phyloP scores from a whole-genome alignment of 2,888 invertebrate genomes.

The Deladenus siricidicola region DNA sequence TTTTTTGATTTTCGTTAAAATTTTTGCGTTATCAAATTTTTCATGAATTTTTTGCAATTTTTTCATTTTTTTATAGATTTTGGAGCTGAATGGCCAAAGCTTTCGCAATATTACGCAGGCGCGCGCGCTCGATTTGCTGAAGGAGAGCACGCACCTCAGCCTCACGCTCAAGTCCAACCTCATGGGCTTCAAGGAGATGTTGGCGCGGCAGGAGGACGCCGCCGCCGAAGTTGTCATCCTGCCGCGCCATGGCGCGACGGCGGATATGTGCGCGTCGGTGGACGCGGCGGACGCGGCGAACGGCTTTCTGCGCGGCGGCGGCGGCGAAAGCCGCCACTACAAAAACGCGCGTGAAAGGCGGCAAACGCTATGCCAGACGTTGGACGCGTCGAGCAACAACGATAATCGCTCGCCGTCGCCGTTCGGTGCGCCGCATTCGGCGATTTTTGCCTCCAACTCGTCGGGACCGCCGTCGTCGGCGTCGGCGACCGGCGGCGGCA shows the following conservation, averaged over 20 bases:
- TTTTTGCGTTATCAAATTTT: background rate
- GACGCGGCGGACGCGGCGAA: slow-evolving; percentile 2
- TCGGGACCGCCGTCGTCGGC: background rate
- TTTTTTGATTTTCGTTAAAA: slow-evolving; percentile 14
- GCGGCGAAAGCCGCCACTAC: background rate
- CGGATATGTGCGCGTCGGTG: too few relatives aligned
- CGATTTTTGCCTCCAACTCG: background rate
- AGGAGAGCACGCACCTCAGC: slow-evolving; percentile 86
- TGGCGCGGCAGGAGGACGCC: slow-evolving; percentile 23
- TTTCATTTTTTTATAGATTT: slow-evolving; percentile 60
- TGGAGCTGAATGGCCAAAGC: slow-evolving; percentile 93
- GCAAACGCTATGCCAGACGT: background rate
- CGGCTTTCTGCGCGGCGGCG: slow-evolving; percentile 2
- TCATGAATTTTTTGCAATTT: too few relatives aligned
- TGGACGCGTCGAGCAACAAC: too few relatives aligned
- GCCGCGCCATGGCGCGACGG: background rate
- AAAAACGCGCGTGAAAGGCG: background rate
- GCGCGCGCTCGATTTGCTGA: slow-evolving; percentile 81
- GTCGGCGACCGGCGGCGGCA: background rate
- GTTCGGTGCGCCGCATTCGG: background rate
- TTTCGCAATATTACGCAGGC: slow-evolving; percentile 85
- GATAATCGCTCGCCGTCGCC: too few relatives aligned
- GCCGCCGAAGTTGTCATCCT: background rate
- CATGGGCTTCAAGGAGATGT: slow-evolving; percentile 58
- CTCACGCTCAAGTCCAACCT: slow-evolving; percentile 94